Evolutionary conservation across 2,113 vertebrate genomes (phyloP).

Genomic region (Mustela lutreola): DNA sequence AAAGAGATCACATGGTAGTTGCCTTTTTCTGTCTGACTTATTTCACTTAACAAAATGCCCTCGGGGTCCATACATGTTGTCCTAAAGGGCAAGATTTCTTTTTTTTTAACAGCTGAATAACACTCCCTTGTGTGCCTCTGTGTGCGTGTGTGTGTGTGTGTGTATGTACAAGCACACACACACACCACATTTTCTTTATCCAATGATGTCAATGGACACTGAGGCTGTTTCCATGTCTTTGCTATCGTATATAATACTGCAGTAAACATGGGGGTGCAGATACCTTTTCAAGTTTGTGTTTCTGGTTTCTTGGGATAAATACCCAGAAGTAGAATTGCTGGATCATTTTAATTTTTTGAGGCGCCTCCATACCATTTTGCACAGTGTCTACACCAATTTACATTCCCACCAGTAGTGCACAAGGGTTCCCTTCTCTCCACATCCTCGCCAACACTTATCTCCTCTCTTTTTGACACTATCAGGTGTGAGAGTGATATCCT

Average conservation of each 20-base stretch:
- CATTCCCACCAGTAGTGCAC: neutral
- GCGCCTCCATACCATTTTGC: neutral
- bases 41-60: neutral
- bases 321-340: neutral
- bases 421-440: neutral
- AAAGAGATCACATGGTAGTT: neutral
- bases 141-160: neutral
- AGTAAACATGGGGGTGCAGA: neutral
- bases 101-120: neutral
- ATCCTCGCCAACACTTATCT: neutral
- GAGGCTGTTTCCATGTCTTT: neutral
- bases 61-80: neutral
- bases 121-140: neutral
- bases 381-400: neutral
- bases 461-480: neutral
- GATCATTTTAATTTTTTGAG: neutral
- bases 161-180: neutral
- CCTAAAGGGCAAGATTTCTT: neutral
- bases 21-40: neutral
- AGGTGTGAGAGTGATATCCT: neutral
- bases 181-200: neutral
- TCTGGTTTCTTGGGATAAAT: neutral
- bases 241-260: neutral
- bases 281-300: neutral
- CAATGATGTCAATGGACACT: neutral